Base-by-base conservation (phyloP, 2,113 vertebrate genomes). In the Hemiprocne comata region DNA sequence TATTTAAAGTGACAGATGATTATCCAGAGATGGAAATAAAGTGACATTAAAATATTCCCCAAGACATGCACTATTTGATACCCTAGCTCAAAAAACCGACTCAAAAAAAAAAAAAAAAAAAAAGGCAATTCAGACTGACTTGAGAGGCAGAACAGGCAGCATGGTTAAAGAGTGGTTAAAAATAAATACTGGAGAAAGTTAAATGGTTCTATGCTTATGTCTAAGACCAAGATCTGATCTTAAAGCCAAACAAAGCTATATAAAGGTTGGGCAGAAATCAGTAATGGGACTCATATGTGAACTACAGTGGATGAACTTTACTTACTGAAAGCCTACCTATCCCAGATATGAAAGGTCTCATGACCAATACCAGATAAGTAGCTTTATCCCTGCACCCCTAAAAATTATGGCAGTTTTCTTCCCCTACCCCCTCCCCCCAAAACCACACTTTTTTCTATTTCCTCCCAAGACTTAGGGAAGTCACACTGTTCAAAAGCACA, bases 1-100 rank as follows among this genome's bases (percentile, higher is more conserved):
- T 70, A 96, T 95, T 94, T 91, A 95, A 95, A 94, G 85, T 95
- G 94, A 95, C 91, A 95, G 94, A 85, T 70, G 85, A 96, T 94
- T 91, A 95, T 33, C 60, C 78, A 88, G 85, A 85, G 78, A 90
- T 76, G 38, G 87, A 93, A 97, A 95, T 95, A 93, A 89, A 70
- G 38, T 95, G 94, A 93, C 81, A 89, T 93, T 94, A 95, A 96
- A 96, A 95, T 96, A 95, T 95, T 96, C 87, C 67, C 53, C 81
- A 87, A 93, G 71, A 95, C 62, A 73, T 46, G 61, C 33, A 78
- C 18, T 25, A 89, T 85, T 93, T 89, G 84, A 91, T 94, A 89
- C 23, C 42, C 25, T 58, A 79, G 57, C 70, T 94, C 77, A 93
- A 87, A 36, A 91, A 95, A 48, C 11, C 10, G 44, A 53, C 16